Evolutionary conservation across 2,113 vertebrate species (phyloP).

Genomic region (Andinoacara biseriatus): DNA sequence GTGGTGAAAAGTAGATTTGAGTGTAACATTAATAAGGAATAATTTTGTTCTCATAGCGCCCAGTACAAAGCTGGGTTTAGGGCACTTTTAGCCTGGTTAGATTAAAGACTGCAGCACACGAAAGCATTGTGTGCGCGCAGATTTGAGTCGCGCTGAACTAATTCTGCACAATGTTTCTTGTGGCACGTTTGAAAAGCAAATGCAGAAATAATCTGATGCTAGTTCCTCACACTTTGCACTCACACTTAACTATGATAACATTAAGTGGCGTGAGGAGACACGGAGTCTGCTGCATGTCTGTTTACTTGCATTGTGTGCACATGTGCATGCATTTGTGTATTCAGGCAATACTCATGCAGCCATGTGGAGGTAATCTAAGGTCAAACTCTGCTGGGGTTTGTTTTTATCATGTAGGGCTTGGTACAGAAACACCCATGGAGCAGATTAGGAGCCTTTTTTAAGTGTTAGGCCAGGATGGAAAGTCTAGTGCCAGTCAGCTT

Average conservation of each 20-base stretch:
- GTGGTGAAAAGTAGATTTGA: background rate
- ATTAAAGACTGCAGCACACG: too few species aligned
- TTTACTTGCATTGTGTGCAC: background rate
- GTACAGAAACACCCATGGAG: slow-evolving; percentile 1
- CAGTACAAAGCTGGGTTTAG: background rate
- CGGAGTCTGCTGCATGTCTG: slow-evolving; percentile 2
- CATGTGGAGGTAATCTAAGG: slow-evolving; percentile 5
- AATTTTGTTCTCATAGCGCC: background rate
- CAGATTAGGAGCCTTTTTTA: slow-evolving; percentile 48
- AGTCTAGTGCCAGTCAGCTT: background rate
- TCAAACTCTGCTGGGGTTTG: slow-evolving; percentile 1
- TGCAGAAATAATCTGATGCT: background rate
- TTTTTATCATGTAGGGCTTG: slow-evolving; percentile 13
- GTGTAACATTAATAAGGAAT: background rate
- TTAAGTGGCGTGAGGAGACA: slow-evolving; percentile 30
- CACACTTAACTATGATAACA: slow-evolving; percentile 36
- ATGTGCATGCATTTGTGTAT: background rate
- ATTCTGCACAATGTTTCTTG: background rate
- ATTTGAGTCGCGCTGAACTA: background rate
- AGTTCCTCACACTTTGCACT: background rate
- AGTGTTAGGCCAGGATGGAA: slow-evolving; percentile 20
- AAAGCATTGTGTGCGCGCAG: background rate
- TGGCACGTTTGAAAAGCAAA: background rate
- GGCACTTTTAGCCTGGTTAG: background rate
- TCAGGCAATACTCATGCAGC: background rate